phyloP scores from a whole-genome alignment of 2,113 vertebrate species.

The Nothoprocta perdicaria region DNA sequence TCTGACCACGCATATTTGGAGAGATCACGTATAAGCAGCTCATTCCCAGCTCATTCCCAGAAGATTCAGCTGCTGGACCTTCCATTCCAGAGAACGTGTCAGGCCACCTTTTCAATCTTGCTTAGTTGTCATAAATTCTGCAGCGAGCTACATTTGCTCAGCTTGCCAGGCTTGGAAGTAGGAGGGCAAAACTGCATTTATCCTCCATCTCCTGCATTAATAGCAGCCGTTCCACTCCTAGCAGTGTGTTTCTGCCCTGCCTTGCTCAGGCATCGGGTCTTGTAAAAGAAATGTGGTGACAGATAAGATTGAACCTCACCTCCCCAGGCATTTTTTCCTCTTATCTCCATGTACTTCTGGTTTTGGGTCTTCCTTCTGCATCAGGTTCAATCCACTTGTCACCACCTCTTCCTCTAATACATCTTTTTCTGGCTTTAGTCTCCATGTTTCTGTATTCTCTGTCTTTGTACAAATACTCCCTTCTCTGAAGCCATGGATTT shows the following conservation, averaged over 20 bases:
- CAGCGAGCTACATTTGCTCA: not conserved
- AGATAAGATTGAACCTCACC: not conserved
- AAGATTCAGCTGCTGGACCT: not conserved
- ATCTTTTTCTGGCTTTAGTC: not conserved
- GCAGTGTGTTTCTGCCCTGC: accelerated
- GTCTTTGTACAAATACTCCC: not conserved
- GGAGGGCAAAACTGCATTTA: not conserved
- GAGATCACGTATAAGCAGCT: not conserved
- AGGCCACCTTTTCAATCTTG: not conserved
- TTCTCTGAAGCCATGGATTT: not conserved
- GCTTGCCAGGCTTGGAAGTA: not conserved
- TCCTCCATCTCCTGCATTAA: not conserved
- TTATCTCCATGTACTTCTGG: not conserved
- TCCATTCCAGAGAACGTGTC: not conserved
- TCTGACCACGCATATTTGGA: not conserved
- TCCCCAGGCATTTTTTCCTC: not conserved
- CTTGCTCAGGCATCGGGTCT: not conserved
- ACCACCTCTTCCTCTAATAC: not conserved
- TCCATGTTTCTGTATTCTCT: not conserved
- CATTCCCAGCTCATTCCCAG: not conserved
- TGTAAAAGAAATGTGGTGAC: not conserved
- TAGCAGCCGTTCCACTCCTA: not conserved
- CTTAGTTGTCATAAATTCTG: not conserved
- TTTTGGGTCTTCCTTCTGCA: not conserved
- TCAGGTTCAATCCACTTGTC: not conserved